Conservation (phyloP, 2,888 invertebrate species). For the Catocala nupta region DNA sequence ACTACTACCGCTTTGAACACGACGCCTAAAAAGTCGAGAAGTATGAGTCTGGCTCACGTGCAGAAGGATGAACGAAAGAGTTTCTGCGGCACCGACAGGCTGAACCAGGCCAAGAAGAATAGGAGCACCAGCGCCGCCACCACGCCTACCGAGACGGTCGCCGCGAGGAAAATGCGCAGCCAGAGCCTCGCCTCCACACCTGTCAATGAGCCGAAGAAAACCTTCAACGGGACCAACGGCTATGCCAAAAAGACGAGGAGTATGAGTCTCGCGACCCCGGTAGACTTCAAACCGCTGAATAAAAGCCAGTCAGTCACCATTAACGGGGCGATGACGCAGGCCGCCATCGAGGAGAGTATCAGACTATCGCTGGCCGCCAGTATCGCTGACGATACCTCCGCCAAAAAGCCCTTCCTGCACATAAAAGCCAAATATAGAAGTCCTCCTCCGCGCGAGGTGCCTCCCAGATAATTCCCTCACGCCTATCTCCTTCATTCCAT, state of each 20-base stretch:
- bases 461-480: conserved; percentile 81
- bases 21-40: conserved; percentile 78
- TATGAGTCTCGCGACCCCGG: conserved; percentile 75
- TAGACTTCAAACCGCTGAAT: conserved; percentile 64
- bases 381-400: conserved; percentile 70
- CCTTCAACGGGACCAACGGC: conserved; percentile 59
- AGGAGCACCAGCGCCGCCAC: conserved; percentile 62
- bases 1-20: conserved; percentile 58
- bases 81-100: conserved; percentile 73
- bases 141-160: conserved; percentile 61
- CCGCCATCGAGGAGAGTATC: conserved; percentile 83
- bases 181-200: conserved; percentile 80
- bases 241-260: conserved; percentile 76
- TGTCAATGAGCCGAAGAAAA: conserved; percentile 66
- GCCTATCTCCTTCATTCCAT: conserved; percentile 65
- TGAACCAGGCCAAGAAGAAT: conserved; percentile 63
- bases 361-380: conserved; percentile 76
- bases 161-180: conserved; percentile 66
- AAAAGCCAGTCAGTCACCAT: conserved; percentile 66
- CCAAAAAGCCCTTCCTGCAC: conserved; percentile 89
- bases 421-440: conserved; percentile 92
- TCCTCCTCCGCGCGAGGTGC: conserved; percentile 88
- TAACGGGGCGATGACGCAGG: conserved; percentile 76
- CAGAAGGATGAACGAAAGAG: conserved; percentile 64
- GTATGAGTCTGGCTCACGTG: conserved; percentile 74